Conservation (phyloP, 2,797 vertebrate genomes). For the Erpetoichthys calabaricus region DNA sequence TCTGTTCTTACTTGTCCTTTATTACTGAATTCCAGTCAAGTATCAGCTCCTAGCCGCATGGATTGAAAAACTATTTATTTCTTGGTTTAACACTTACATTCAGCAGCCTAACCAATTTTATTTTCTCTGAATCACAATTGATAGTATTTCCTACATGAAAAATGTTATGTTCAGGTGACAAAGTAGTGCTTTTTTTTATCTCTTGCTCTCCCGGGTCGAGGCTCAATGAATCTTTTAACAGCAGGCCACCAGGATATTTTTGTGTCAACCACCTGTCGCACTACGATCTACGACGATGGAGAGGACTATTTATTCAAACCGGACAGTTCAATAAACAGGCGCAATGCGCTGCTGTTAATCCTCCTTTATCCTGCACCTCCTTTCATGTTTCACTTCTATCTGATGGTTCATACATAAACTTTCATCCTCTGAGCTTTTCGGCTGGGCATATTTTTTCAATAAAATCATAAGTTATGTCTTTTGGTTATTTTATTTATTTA, state of each 20-base stretch:
- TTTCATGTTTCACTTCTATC: conserved; percentile 17
- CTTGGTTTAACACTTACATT: too few relatives aligned
- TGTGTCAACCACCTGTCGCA: not conserved
- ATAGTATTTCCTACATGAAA: too few relatives aligned
- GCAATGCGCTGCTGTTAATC: conserved; percentile 11
- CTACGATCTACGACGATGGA: not conserved
- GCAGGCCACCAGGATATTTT: not conserved
- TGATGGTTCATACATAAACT: conserved; percentile 15
- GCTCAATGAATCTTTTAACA: conserved; percentile 4
- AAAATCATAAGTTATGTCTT: conserved; percentile 13
- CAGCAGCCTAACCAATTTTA: too few relatives aligned
- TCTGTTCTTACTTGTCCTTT: too few relatives aligned
- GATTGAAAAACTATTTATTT: too few relatives aligned
- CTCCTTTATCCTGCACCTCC: conserved; percentile 15
- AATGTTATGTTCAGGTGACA: too few relatives aligned
- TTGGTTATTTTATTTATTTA: conserved; percentile 15
- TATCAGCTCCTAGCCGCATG: too few relatives aligned
- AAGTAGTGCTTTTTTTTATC: too few relatives aligned
- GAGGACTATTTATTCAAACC: conserved; percentile 10
- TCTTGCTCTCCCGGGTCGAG: not conserved
- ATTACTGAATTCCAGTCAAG: too few relatives aligned
- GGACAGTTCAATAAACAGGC: conserved; percentile 16
- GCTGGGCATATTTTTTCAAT: conserved; percentile 4
- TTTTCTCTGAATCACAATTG: too few relatives aligned
- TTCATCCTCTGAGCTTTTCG: conserved; percentile 10